phyloP scores from a whole-genome alignment of 2,797 vertebrate species.

The Podarcis lilfordi region DNA sequence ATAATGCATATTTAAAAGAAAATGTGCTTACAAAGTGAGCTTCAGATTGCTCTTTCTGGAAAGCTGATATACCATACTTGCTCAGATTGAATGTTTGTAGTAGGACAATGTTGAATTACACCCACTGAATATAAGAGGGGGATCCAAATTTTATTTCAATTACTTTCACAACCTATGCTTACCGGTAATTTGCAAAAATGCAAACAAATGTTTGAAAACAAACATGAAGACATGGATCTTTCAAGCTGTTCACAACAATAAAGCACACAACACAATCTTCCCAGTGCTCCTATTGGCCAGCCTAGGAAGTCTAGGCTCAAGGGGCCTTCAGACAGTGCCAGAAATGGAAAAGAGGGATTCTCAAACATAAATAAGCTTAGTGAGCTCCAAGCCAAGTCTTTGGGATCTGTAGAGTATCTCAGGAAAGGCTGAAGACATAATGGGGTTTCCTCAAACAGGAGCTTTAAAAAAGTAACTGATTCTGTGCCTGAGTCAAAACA shows the following conservation, averaged over 20 bases:
- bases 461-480: background rate
- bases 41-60: too few relatives aligned
- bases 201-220: background rate
- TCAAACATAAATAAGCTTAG: background rate
- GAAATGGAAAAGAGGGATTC: background rate
- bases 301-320: background rate
- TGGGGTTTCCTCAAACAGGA: background rate
- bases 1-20: background rate
- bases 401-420: background rate
- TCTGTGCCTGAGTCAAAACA: background rate
- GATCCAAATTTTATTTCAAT: background rate
- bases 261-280: background rate
- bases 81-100: too few relatives aligned
- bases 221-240: background rate
- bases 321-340: background rate
- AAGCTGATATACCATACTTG: too few relatives aligned
- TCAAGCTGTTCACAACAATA: background rate
- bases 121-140: too few relatives aligned
- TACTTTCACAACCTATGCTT: background rate
- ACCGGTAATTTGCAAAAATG: background rate
- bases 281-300: background rate
- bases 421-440: background rate
- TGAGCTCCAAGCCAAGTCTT: background rate
- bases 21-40: background rate
- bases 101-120: too few relatives aligned